These are phyloP conservation scores for Euphysa ruthae DNA, from an alignment of 30 jellyfish, hydroid and myxozoan genomes.

Conservation along the genomic window DNA sequence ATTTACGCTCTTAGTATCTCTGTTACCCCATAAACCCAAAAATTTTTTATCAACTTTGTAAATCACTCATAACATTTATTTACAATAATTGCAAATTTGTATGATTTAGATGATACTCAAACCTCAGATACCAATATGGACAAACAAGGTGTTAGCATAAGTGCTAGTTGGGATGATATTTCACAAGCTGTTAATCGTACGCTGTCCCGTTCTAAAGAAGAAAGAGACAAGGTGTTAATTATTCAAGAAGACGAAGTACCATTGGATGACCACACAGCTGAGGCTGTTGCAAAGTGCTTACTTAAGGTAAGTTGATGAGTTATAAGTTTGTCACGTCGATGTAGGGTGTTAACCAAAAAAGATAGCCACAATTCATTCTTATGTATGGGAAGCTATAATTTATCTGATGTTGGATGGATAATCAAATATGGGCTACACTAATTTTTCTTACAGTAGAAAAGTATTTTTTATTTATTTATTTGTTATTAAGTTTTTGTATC, in stretches of 20 bases:
- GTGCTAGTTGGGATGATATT: constrained; percentile 90
- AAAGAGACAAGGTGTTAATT: constrained; percentile 23
- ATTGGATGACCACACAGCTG: constrained; percentile 84
- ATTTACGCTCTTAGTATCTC: background rate
- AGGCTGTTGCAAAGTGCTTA: constrained; percentile 80
- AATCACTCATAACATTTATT: too few species aligned
- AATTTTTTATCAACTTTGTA: background rate
- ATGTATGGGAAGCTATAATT: too few species aligned
- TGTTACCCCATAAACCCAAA: background rate
- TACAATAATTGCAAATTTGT: too few species aligned
- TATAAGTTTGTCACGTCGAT: too few species aligned
- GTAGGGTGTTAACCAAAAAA: too few species aligned
- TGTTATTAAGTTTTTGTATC: too few species aligned
- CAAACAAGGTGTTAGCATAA: constrained; percentile 28
- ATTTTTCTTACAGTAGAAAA: too few species aligned
- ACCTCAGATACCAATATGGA: constrained; percentile 31
- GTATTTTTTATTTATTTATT: too few species aligned
- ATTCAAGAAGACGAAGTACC: constrained; percentile 23
- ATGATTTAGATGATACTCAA: constrained; percentile 42
- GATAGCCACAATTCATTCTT: too few species aligned
- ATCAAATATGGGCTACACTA: too few species aligned
- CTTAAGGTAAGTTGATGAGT: constrained; percentile 32
- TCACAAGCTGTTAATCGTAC: constrained; percentile 35
- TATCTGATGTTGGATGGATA: too few species aligned
- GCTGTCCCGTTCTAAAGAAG: constrained; percentile 11